phyloP scores from a whole-genome alignment of 2,113 vertebrate species.

The Meleagris gallopavo region DNA sequence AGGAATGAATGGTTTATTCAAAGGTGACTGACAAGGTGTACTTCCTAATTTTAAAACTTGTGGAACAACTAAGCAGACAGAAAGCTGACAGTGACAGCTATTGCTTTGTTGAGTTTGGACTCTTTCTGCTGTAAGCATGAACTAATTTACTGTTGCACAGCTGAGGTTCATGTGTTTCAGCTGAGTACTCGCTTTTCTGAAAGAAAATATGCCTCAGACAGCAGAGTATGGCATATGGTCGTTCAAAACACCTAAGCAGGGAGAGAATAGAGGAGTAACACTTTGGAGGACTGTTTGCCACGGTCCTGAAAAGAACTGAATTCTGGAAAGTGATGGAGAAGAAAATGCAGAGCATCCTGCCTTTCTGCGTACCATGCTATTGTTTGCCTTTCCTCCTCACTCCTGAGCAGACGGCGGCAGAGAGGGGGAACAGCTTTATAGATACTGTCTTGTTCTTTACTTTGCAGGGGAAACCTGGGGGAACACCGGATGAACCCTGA shows the following conservation, averaged over 20 bases:
- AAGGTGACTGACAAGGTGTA: constrained; percentile 2
- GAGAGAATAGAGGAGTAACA: neutral
- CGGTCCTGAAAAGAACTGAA: neutral
- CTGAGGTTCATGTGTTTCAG: neutral
- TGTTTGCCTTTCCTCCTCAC: neutral
- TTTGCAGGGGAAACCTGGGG: neutral
- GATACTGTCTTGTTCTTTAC: neutral
- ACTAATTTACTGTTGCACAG: neutral
- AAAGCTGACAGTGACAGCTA: constrained; percentile 33
- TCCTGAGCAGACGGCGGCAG: accelerated
- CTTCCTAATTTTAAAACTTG: constrained; percentile 33
- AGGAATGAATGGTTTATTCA: constrained; percentile 13
- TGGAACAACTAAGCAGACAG: neutral
- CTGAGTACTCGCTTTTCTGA: neutral
- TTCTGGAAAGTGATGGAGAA: neutral
- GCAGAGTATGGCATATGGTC: neutral
- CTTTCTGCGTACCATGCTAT: neutral
- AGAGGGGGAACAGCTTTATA: neutral
- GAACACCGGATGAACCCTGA: neutral
- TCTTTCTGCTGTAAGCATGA: neutral
- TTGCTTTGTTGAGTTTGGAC: neutral
- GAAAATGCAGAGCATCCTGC: neutral
- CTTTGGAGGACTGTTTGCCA: neutral
- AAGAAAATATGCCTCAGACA: neutral
- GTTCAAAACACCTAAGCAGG: neutral